These are phyloP conservation scores for Zapus hudsonius DNA, from an alignment of 2,113 vertebrate genomes.

Conservation along the genomic window DNA sequence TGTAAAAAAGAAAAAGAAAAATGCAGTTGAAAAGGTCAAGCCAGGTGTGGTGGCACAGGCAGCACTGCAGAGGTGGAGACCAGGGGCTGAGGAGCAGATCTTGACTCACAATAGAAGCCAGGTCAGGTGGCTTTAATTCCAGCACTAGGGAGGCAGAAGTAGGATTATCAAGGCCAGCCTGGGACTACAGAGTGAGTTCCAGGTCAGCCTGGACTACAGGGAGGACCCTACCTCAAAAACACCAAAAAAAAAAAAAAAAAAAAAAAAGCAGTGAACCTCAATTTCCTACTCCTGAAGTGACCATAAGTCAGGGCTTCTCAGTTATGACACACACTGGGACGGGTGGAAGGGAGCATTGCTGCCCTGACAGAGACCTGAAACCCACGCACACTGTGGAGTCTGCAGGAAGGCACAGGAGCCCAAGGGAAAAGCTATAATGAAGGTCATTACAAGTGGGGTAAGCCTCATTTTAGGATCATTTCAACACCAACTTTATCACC, in stretches of 20 bases:
- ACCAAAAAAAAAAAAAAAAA: neutral
- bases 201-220: too few relatives aligned
- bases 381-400: neutral
- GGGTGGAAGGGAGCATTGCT: too few relatives aligned
- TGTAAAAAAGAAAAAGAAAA: conserved; percentile 39
- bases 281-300: conserved; percentile 1
- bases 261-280: neutral
- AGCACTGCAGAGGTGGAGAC: neutral
- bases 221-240: too few relatives aligned
- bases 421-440: neutral
- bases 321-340: neutral
- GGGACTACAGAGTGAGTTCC: too few relatives aligned
- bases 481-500: neutral
- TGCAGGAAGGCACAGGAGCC: neutral
- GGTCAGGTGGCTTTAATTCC: too few relatives aligned
- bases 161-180: too few relatives aligned
- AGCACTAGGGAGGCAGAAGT: too few relatives aligned
- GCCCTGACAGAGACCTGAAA: neutral
- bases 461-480: neutral
- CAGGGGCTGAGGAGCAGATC: neutral
- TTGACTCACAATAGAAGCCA: neutral
- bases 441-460: neutral
- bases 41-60: neutral
- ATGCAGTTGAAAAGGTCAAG: neutral
- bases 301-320: neutral